Evolutionary conservation across 2,113 vertebrate species (phyloP), one percentile per base, ranked within the genome.

Genomic region (Hypomesus transpacificus): DNA sequence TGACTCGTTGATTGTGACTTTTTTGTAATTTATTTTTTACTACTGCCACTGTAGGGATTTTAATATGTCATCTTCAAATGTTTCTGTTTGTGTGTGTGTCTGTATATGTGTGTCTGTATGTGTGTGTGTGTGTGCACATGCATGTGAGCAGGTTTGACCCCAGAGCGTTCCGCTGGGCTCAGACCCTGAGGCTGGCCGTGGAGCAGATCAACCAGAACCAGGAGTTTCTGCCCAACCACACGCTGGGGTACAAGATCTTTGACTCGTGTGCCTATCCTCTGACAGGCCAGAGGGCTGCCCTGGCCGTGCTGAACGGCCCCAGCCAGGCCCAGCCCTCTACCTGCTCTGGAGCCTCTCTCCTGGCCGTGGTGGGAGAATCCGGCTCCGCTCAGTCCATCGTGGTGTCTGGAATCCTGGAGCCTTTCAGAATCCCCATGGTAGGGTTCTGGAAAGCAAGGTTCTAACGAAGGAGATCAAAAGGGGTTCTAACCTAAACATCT

Each of bases 351-450:
- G 74, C 79, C 21, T 83, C 84, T 26, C 76, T 92, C 9, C 81
- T 91, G 0, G 88, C 87, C 67, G 53, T 92, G 14, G 77, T 93
- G 14, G 92, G 89, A 11, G 92, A 92, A 74, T 90, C 90, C n/a
- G 91, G 91, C 31, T 92, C 92, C 57, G 86, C 90, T 68, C 88
- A 90, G 71, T 89, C 91, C 24, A 89, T 92, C 3, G 88, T 92
- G 57, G 80, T 93, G 20, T 92, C 92, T 65, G 86, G 90, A 87
- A 87, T 87, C 61, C 70, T 91, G 20, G 85, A 85, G 65, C 87
- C 86, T 9, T 92, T 92, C 64, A 84, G 62, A 82, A 90, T 92
- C 53, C 91, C 92, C n/a, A 88, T 92, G 91, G 92, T 92, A 70
- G 7, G 20, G 63, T 46, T 46, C 39, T 7, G 39, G 39, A 46